Conservation (phyloP, 2,113 vertebrate genomes). For the Stegastes partitus region DNA sequence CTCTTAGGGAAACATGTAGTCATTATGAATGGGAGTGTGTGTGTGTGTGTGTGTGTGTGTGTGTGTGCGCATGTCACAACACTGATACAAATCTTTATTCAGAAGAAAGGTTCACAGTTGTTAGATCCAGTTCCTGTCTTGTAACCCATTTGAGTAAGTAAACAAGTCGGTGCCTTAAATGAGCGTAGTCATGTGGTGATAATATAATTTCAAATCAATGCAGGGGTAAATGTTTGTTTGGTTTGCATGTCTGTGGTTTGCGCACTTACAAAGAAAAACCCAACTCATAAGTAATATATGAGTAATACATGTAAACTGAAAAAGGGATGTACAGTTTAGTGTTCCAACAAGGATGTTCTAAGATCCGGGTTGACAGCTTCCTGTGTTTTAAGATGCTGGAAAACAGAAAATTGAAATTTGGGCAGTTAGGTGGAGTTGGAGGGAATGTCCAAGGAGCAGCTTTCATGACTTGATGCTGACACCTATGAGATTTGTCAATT, state of each 20-base stretch:
- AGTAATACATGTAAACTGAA: no score
- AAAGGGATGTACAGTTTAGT: no score
- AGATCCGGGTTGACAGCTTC: no score
- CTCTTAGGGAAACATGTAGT: constrained; percentile 45
- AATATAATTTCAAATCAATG: constrained; percentile 32
- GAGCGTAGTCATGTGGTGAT: constrained; percentile 5
- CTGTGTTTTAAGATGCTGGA: no score
- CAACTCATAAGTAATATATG: no score
- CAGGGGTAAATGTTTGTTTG: neutral
- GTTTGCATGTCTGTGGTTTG: neutral
- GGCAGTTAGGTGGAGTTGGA: no score
- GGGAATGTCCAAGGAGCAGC: no score
- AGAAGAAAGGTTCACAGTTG: neutral
- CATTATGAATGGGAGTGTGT: constrained; percentile 26
- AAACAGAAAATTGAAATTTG: no score
- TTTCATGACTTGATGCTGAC: no score
- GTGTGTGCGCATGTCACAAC: constrained; percentile 21
- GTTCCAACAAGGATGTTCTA: no score
- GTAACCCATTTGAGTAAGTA: constrained; percentile 12
- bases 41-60: neutral
- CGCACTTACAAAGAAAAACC: no score
- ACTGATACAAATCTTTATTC: constrained; percentile 31
- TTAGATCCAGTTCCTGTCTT: constrained; percentile 1
- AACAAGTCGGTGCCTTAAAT: constrained; percentile 7
- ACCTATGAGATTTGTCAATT: no score